These are phyloP conservation scores for Phocides pigmalion DNA, from an alignment of 1,140 invertebrate species.

Conservation along the genomic window DNA sequence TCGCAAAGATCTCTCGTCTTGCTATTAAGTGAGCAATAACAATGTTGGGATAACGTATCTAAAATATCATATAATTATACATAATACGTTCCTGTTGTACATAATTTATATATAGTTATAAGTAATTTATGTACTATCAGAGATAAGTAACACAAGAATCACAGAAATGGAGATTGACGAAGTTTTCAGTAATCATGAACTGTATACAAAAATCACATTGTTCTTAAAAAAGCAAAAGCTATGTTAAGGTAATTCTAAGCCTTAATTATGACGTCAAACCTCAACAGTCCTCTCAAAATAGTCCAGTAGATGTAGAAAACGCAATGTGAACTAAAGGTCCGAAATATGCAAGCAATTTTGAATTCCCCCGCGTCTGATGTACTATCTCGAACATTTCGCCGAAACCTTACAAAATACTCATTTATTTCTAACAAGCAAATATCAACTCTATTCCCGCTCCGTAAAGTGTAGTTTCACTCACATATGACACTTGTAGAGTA, in stretches of 20 bases:
- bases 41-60: too few relatives aligned
- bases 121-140: too few relatives aligned
- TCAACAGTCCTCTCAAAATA: background rate
- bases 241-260: background rate
- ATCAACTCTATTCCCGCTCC: background rate
- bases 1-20: too few relatives aligned
- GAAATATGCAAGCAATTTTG: background rate
- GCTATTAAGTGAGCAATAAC: too few relatives aligned
- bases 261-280: background rate
- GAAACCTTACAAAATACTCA: background rate
- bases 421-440: background rate
- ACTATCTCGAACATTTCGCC: background rate
- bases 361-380: background rate
- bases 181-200: too few relatives aligned
- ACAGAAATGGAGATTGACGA: too few relatives aligned
- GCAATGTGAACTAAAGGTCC: background rate
- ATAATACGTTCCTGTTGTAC: too few relatives aligned
- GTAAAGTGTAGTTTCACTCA: conserved; percentile 10
- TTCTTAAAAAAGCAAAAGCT: too few relatives aligned
- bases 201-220: too few relatives aligned
- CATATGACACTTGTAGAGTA: conserved; percentile 16
- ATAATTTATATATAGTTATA: too few relatives aligned
- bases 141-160: too few relatives aligned
- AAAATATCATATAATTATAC: too few relatives aligned
- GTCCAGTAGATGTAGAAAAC: background rate